A percentile compares a stretch with the other conserved stretches of the same genome.
These are phyloP conservation scores for Caradrina clavipalpis DNA, from an alignment of 2,888 invertebrate species.

Conservation along the genomic window DNA sequence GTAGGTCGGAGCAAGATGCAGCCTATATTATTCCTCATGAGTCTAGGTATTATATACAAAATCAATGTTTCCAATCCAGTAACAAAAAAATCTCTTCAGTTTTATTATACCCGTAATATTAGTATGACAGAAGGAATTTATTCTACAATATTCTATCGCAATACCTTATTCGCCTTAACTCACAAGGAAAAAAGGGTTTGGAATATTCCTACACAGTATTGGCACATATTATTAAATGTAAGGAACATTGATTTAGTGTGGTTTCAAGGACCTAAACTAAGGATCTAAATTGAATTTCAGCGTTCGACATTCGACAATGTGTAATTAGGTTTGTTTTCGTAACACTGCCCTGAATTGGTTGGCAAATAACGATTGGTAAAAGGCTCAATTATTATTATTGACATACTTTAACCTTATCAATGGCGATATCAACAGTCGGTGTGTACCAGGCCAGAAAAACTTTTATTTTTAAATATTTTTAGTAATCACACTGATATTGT, in stretches of 20 bases:
- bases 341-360: slow-evolving; percentile 22
- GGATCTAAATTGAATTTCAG: neutral
- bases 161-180: neutral
- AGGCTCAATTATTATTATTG: slow-evolving; percentile 23
- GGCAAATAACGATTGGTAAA: slow-evolving; percentile 19
- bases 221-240: neutral
- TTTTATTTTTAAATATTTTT: neutral
- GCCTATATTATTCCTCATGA: no score
- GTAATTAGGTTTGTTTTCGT: slow-evolving; percentile 14
- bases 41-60: no score
- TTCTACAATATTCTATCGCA: neutral
- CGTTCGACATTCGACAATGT: neutral
- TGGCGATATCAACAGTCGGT: slow-evolving; percentile 13
- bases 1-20: no score
- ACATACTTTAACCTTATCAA: slow-evolving; percentile 32
- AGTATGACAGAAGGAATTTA: neutral
- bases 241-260: neutral
- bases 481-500: no score
- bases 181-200: neutral
- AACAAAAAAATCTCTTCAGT: no score
- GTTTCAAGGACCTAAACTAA: neutral
- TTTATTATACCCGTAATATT: no score
- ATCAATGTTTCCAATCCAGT: no score
- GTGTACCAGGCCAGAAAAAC: neutral
- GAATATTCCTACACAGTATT: neutral